Percentiles rank a stretch among this genome's conserved stretches.
Evolutionary conservation across 2,888 invertebrate genomes (phyloP).

Genomic region (Osedax fenrisi): DNA sequence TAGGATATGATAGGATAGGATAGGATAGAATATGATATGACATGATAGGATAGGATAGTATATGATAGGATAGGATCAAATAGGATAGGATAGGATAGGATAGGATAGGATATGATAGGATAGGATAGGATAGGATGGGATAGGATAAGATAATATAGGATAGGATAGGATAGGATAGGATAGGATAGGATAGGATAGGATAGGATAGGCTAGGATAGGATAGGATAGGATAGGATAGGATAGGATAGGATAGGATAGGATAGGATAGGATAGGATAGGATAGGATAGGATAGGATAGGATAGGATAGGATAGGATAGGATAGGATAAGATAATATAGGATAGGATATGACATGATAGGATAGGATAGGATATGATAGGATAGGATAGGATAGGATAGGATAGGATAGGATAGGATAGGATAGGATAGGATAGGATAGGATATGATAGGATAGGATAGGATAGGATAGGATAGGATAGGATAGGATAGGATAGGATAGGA

Average conservation of each 20-base stretch:
- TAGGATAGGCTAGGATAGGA: no score
- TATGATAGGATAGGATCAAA: conserved; percentile 25
- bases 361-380: conserved; percentile 28
- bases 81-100: conserved; percentile 22
- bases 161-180: conserved; percentile 29
- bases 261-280: conserved; percentile 13
- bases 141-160: no score
- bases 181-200: conserved; percentile 26
- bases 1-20: conserved; percentile 28
- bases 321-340: conserved; percentile 12
- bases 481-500: conserved; percentile 27
- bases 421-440: conserved; percentile 23
- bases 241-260: conserved; percentile 27
- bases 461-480: conserved; percentile 26
- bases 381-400: conserved; percentile 26
- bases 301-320: conserved; percentile 28
- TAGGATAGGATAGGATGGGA: no score
- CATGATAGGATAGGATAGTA: conserved; percentile 14
- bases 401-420: conserved; percentile 11
- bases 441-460: conserved; percentile 28
- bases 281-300: conserved; percentile 21
- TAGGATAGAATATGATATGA: conserved; percentile 20
- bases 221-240: conserved; percentile 27
- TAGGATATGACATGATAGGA: no score
- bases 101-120: no score